A percentile compares a stretch with the other conserved stretches of the same genome.
phyloP scores from a whole-genome alignment of 1,140 invertebrate species.

The Stratiolaelaps scimitus region DNA sequence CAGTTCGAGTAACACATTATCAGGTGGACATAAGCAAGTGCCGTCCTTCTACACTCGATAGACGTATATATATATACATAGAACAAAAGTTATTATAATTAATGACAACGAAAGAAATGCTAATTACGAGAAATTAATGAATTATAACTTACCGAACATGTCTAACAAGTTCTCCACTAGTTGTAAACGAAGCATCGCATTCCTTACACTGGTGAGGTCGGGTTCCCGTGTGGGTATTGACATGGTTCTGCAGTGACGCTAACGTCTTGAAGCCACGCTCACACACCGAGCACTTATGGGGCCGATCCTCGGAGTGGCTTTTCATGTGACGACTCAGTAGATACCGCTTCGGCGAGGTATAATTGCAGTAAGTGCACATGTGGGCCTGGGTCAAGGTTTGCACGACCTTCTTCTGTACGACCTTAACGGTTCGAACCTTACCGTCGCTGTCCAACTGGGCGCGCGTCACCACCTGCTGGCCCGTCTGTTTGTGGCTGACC shows the following conservation, averaged over 20 bases:
- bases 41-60: too few relatives aligned
- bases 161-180: constrained; percentile 80
- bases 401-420: constrained; percentile 52
- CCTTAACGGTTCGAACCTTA: constrained; percentile 43
- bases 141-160: constrained; percentile 59
- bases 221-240: constrained; percentile 89
- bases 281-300: constrained; percentile 86
- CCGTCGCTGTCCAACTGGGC: constrained; percentile 22
- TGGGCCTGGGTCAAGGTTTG: constrained; percentile 56
- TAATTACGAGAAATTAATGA: too few relatives aligned
- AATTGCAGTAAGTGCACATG: constrained; percentile 79
- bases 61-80: too few relatives aligned
- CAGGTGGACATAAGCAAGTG: neutral
- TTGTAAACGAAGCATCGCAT: constrained; percentile 85
- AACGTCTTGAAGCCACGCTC: constrained; percentile 87
- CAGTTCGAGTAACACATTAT: neutral
- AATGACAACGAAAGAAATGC: neutral
- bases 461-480: neutral
- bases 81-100: too few relatives aligned
- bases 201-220: constrained; percentile 87
- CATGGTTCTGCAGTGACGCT: constrained; percentile 83
- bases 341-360: constrained; percentile 75
- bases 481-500: neutral
- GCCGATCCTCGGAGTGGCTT: constrained; percentile 82
- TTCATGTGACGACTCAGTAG: constrained; percentile 85